Conservation (phyloP, 1,140 invertebrate species). For the Cherax destructor region DNA sequence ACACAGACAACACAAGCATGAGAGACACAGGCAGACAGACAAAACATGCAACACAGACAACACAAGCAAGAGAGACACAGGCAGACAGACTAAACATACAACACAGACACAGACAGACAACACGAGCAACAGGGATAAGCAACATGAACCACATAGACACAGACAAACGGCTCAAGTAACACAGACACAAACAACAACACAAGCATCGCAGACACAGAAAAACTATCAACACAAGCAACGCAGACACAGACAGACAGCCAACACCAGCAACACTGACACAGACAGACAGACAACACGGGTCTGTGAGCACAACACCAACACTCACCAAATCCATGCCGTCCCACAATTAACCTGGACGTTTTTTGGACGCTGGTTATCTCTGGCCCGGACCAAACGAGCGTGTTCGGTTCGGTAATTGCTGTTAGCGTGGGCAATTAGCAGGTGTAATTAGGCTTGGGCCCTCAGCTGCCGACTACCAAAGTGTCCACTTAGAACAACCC, state of each 20-base stretch:
- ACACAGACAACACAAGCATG: too few species aligned
- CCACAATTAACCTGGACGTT: background rate
- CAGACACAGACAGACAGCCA: background rate
- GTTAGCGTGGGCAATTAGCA: slow-evolving; percentile 37
- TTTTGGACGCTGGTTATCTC: background rate
- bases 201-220: too few species aligned
- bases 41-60: background rate
- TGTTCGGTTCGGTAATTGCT: slow-evolving; percentile 34
- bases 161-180: too few species aligned
- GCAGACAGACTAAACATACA: background rate
- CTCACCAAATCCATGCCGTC: slow-evolving; percentile 18
- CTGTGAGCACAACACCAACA: background rate
- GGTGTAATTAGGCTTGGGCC: slow-evolving; percentile 21
- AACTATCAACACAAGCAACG: too few species aligned
- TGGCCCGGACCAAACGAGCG: slow-evolving; percentile 26
- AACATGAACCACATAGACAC: too few species aligned
- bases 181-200: too few species aligned
- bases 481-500: slow-evolving; percentile 4
- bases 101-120: background rate
- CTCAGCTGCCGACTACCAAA: slow-evolving; percentile 38
- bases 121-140: too few species aligned
- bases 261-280: background rate
- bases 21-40: background rate
- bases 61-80: background rate
- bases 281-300: background rate